Conservation (phyloP, 2,797 vertebrate species). For the Rhodeus uyekii region DNA sequence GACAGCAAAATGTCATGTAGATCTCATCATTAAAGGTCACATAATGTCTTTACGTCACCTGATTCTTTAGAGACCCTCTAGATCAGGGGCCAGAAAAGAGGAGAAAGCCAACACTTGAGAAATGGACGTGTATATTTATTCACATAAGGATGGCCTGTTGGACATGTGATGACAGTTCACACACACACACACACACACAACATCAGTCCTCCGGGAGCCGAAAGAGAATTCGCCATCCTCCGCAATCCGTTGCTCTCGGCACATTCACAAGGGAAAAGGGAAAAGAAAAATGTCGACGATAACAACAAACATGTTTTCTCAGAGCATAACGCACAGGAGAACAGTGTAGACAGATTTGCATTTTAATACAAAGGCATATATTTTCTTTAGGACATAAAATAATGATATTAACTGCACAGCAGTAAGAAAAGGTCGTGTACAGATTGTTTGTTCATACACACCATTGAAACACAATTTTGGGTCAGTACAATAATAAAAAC, state of each 20-base stretch:
- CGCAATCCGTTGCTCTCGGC: conserved; percentile 68
- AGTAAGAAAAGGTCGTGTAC: conserved; percentile 85
- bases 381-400: conserved; percentile 75
- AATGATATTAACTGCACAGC: conserved; percentile 86
- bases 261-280: conserved; percentile 73
- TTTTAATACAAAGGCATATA: conserved; percentile 81
- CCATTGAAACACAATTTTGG: conserved; percentile 71
- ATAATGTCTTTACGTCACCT: neutral
- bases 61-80: neutral
- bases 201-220: conserved; percentile 64
- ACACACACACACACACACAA: conserved; percentile 69
- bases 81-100: conserved; percentile 24
- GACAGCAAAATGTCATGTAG: neutral
- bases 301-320: conserved; percentile 74
- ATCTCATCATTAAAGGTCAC: conserved; percentile 37
- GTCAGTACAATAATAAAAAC: conserved; percentile 60
- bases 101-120: conserved; percentile 13
- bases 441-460: conserved; percentile 81
- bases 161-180: conserved; percentile 63
- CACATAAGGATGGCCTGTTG: conserved; percentile 49
- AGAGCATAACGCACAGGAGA: conserved; percentile 77
- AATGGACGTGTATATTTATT: conserved; percentile 57
- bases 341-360: conserved; percentile 79
- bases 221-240: conserved; percentile 61
- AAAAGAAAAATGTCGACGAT: conserved; percentile 68